Evolutionary conservation across 1,140 invertebrate genomes (phyloP).

Genomic region (Armadillidium nasatum): DNA sequence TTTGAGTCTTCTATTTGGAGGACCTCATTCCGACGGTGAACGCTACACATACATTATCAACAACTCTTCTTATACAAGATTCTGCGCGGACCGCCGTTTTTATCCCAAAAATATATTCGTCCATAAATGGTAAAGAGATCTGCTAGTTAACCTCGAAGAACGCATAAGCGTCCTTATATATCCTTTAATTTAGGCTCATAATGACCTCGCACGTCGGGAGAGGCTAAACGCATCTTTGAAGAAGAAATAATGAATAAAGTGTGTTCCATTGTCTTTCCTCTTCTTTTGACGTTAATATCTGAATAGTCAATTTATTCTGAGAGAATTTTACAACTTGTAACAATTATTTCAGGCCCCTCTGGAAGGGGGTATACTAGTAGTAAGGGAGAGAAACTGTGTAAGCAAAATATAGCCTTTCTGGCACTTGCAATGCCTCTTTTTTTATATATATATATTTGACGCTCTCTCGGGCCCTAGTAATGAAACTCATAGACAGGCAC

Average conservation of each 20-base stretch:
- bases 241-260: slow-evolving; percentile 44
- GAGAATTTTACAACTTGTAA: slow-evolving; percentile 44
- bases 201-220: not conserved
- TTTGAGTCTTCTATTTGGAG: not conserved
- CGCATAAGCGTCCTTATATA: slow-evolving; percentile 20
- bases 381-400: not conserved
- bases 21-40: not conserved
- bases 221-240: slow-evolving; percentile 22
- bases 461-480: not conserved
- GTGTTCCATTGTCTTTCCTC: slow-evolving; percentile 44
- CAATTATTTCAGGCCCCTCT: slow-evolving; percentile 40
- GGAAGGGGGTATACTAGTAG: slow-evolving; percentile 23
- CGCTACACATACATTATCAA: slow-evolving; percentile 3
- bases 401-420: not conserved
- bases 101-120: slow-evolving; percentile 1
- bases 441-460: not conserved
- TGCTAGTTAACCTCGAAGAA: not conserved
- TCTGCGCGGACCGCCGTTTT: not conserved
- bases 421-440: not conserved
- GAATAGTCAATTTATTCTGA: slow-evolving; percentile 44
- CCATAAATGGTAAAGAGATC: not conserved
- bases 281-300: slow-evolving; percentile 44
- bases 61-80: slow-evolving; percentile 13
- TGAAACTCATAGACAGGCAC: not conserved
- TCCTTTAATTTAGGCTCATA: not conserved